phyloP scores from a whole-genome alignment of 2,888 invertebrate genomes.

The Sminthurides aquaticus region DNA sequence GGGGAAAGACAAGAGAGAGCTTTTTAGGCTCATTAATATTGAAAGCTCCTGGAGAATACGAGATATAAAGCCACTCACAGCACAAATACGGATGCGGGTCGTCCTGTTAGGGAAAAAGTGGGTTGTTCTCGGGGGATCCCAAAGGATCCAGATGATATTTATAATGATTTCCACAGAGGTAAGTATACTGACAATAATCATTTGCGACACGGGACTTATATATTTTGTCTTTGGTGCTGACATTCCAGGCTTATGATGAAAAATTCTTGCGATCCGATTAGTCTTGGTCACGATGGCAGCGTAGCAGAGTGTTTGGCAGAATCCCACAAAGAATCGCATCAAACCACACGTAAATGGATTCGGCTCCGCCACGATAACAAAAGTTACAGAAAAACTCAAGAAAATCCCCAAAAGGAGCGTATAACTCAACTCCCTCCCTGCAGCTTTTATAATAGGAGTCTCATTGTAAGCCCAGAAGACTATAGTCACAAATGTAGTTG shows the following conservation, averaged over 20 bases:
- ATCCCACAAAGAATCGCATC: constrained; percentile 52
- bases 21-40: no score
- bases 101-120: constrained; percentile 48
- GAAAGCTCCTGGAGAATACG: neutral
- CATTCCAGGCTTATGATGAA: constrained; percentile 47
- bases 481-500: constrained; percentile 49
- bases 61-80: constrained; percentile 27
- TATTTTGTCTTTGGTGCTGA: constrained; percentile 48
- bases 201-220: constrained; percentile 47
- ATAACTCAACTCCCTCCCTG: constrained; percentile 53
- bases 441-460: constrained; percentile 53
- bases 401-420: constrained; percentile 51
- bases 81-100: constrained; percentile 46
- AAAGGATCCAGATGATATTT: constrained; percentile 50
- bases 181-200: constrained; percentile 51
- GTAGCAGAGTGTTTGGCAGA: constrained; percentile 54
- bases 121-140: constrained; percentile 49
- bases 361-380: constrained; percentile 52
- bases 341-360: constrained; percentile 49
- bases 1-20: no score
- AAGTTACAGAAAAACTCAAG: constrained; percentile 52
- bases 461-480: constrained; percentile 52
- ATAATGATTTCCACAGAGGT: constrained; percentile 51
- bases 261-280: constrained; percentile 54
- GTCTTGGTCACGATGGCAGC: constrained; percentile 54